A percentile compares a stretch with the other conserved stretches of the same genome.
Evolutionary conservation across 2,113 vertebrate species (phyloP).

Genomic region (Oncorhynchus tshawytscha): DNA sequence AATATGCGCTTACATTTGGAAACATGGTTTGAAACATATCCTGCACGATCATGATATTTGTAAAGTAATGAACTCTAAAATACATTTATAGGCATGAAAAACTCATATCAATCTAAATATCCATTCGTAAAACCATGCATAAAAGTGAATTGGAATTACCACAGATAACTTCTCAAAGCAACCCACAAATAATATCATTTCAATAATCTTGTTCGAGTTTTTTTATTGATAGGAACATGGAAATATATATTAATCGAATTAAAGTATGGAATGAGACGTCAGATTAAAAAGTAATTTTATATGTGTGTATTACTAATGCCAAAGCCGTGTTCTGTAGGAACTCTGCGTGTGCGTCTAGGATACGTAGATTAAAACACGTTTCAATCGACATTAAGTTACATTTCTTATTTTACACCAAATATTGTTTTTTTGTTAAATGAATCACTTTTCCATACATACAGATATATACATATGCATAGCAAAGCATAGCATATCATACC

Average conservation of each 20-base stretch:
- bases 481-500: neutral
- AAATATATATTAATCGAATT: neutral
- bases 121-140: neutral
- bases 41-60: neutral
- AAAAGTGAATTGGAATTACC: neutral
- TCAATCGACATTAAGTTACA: too few species aligned
- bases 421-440: neutral
- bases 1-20: neutral
- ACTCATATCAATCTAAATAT: too few species aligned
- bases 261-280: neutral
- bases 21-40: neutral
- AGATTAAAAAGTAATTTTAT: neutral
- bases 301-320: too few species aligned
- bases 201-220: neutral
- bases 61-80: neutral
- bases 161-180: too few species aligned
- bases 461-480: neutral
- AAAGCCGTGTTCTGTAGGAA: too few species aligned
- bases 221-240: neutral
- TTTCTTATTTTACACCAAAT: neutral
- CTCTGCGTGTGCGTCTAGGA: too few species aligned
- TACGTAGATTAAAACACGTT: too few species aligned
- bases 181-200: too few species aligned
- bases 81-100: too few species aligned
- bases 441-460: neutral